Base-by-base conservation (phyloP, 2,797 vertebrate genomes). In the Natrix natrix region DNA sequence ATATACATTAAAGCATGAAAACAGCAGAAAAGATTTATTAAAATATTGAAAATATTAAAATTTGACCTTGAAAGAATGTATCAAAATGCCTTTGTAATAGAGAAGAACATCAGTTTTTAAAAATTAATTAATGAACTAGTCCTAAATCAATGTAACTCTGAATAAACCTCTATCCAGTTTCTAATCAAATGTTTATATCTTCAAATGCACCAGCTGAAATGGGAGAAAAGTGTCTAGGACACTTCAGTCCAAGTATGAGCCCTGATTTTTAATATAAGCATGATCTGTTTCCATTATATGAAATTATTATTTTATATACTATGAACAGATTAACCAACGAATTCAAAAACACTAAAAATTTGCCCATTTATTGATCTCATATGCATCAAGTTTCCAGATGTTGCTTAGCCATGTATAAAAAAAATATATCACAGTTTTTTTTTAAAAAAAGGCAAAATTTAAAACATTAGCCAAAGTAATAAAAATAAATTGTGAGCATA, bases 391-490 rank as follows among this genome's bases (percentile, higher is more conserved):
- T 12, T 74, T 91, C 86, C 66, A 94, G 91, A 95, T 94, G 92
- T 92, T 95, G 93, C 52, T 60, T 57, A 78, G 55, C 22, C 95
- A 91, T 89, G 91, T 93, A 87, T 95, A 88, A 94, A 12, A 90
- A 89, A 93, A 12, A 90, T 88, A 5, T 93, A 95, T 91, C 63
- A 89, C 93, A 83, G 93, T 91, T 93, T 52, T 52, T 91, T 93
- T 37, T 37, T n/a, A n/a, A 89, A 91, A 97, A 95, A 92, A 95
- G n/a, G 24, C 92, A 94, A 94, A 93, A 92, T 43, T 26, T 60
- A 0, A 1, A 28, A 10, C 89, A 69, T 93, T 52, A 92, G 90
- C 89, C 89, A 93, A 96, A 87, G 78, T 86, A 90, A 93, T 59
- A 78, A 86, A 93, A 92, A 90, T 91, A 66, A 92, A 92, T 92